Evolutionary conservation across 2,113 vertebrate genomes (phyloP).

Genomic region (Polyodon spathula): DNA sequence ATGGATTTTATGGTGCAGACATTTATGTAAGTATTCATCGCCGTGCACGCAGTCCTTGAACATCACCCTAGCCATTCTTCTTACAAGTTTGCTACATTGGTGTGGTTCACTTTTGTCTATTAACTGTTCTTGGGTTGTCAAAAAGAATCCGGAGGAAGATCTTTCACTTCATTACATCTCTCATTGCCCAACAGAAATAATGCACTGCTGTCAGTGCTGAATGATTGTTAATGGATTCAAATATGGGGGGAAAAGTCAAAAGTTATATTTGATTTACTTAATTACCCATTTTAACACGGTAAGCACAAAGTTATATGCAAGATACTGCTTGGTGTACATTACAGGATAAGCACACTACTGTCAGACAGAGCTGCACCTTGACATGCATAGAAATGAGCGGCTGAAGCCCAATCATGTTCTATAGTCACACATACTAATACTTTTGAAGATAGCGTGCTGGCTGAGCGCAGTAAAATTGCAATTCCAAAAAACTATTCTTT

Average conservation of each 20-base stretch:
- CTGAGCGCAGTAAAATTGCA: too few species aligned
- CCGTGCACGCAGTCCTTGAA: constrained; percentile 58
- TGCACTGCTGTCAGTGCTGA: neutral
- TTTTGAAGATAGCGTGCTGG: too few species aligned
- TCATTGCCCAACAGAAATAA: constrained; percentile 23
- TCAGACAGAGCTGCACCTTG: too few species aligned
- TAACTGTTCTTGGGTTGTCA: constrained; percentile 30
- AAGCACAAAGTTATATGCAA: too few species aligned
- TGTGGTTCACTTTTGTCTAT: constrained; percentile 29
- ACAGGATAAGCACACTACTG: too few species aligned
- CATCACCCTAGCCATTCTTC: constrained; percentile 49
- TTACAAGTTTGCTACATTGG: constrained; percentile 55
- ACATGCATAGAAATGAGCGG: too few species aligned
- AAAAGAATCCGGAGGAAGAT: constrained; percentile 30
- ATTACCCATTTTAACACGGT: too few species aligned
- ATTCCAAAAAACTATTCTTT: too few species aligned
- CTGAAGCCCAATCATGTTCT: too few species aligned
- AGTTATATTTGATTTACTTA: too few species aligned
- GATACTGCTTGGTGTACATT: too few species aligned
- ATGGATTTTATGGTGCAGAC: constrained; percentile 99
- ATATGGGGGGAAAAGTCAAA: neutral
- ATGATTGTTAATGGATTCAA: neutral
- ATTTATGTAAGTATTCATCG: constrained; percentile 97
- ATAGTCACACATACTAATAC: too few species aligned
- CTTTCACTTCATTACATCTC: constrained; percentile 32